These are phyloP conservation scores for Spialia ferax DNA, from an alignment of 2,888 invertebrate genomes.

Conservation along the genomic window DNA sequence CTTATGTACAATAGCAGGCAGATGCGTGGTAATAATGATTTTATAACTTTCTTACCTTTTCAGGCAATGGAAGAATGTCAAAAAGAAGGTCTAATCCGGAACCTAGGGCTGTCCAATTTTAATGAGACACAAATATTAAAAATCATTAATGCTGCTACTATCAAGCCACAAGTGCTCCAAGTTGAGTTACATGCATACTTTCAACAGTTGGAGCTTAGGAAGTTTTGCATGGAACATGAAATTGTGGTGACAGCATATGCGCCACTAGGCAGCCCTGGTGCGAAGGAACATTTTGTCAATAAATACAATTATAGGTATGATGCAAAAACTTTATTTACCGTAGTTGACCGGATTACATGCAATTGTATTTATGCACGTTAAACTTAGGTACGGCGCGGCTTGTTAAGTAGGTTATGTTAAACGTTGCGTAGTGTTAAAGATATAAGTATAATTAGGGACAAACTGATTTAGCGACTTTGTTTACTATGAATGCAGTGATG, in stretches of 20 bases:
- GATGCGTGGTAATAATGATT: background rate
- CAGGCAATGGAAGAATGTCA: slow-evolving; percentile 91
- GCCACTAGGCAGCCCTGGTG: slow-evolving; percentile 91
- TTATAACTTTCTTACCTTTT: slow-evolving; percentile 25
- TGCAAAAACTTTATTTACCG: background rate
- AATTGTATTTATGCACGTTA: slow-evolving; percentile 20
- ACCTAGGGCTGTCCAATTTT: slow-evolving; percentile 94
- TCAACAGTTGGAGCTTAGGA: slow-evolving; percentile 89
- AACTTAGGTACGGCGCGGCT: slow-evolving; percentile 15
- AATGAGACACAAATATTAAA: slow-evolving; percentile 89
- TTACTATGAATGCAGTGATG: no score
- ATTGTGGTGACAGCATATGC: slow-evolving; percentile 91
- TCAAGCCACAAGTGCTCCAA: slow-evolving; percentile 91
- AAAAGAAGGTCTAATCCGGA: slow-evolving; percentile 87
- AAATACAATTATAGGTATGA: slow-evolving; percentile 88
- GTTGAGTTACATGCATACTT: slow-evolving; percentile 92
- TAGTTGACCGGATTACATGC: slow-evolving; percentile 38
- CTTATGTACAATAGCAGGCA: background rate
- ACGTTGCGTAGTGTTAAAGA: no score
- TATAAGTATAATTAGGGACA: no score
- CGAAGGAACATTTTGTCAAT: slow-evolving; percentile 87
- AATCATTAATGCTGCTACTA: slow-evolving; percentile 86
- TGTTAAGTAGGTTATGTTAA: background rate
- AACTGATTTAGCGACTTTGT: no score
- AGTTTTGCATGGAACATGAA: slow-evolving; percentile 87